Evolutionary conservation across 2,888 invertebrate species (phyloP), one percentile per base, ranked within the genome.

Genomic region (Melanophora roralis): DNA sequence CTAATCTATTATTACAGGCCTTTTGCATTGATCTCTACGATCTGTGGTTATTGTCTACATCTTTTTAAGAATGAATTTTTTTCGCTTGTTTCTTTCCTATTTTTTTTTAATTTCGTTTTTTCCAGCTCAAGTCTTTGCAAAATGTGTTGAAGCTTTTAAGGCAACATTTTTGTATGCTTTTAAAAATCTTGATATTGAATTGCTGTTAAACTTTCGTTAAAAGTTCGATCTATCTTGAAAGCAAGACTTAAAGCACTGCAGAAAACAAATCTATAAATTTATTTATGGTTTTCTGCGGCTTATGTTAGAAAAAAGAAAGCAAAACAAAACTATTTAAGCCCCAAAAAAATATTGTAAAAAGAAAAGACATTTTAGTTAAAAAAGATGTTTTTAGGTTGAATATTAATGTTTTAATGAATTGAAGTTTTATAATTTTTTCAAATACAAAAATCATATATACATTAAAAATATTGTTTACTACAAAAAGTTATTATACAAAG

Each of bases 141-240:
- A 55, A 72, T 49, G 65, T 74, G 79, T 64, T 68, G 68, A 68
- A 59, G 40, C 72, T 75, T 75, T 27, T 67, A 71, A 71, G 79
- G 55, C 75, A 75, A 67, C 53, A 38, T 59, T 27, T 27, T 27
- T 6, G 32, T 59, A 55, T 68, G 57, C 16, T 38, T 53, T 55
- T 27, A 27, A 67, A 76, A 72, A 80, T 80, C 80, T 72, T 72
- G 80, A 80, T 80, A 80, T 72, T 43, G 68, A 80, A 72, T 49
- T 62, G 80, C 72, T 80, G 80, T 76, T 80, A 72, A 80, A 80
- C 80, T 80, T 80, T 76, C 75, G 75, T 80, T 76, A 68, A 80
- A 76, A 76, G 75, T 67, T 80, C 32, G 45, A 53, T 53, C 40
- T 55, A 76, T 14, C 55, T 27, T 1, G 36, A 53, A 51, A 53